A percentile compares a stretch with the other conserved stretches of the same genome.
Conservation (phyloP, 2,888 invertebrate species). For the Nemurella pictetii region DNA sequence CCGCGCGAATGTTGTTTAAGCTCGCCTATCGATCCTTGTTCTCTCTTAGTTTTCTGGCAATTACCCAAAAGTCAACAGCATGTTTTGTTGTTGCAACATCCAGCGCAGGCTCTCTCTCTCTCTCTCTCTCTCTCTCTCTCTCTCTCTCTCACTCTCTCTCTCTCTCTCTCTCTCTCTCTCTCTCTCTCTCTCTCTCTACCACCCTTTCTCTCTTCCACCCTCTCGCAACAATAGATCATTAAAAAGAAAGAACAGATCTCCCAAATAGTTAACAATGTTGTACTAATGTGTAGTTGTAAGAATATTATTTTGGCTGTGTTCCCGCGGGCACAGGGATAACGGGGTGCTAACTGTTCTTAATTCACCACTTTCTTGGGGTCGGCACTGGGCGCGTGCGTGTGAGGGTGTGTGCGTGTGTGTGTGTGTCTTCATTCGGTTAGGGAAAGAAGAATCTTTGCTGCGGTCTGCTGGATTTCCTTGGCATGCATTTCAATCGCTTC, state of each 20-base stretch:
- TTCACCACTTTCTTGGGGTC: background rate
- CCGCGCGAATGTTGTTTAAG: background rate
- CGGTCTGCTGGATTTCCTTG: background rate
- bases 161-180: background rate
- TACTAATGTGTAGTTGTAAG: constrained; percentile 28
- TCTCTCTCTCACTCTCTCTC: no score
- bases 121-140: no score
- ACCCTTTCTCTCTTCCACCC: background rate
- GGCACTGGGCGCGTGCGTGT: background rate
- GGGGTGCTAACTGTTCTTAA: background rate
- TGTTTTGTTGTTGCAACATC: constrained; percentile 25
- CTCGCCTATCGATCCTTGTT: constrained; percentile 5
- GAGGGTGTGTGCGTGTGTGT: background rate
- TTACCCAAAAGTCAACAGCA: constrained; percentile 31
- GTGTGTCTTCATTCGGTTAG: background rate
- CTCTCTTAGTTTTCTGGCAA: constrained; percentile 25
- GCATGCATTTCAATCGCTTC: background rate
- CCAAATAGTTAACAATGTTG: constrained; percentile 25
- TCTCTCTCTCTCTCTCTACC: background rate
- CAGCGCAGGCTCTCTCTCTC: background rate
- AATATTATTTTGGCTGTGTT: constrained; percentile 2
- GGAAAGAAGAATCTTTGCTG: background rate
- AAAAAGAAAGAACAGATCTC: constrained; percentile 19
- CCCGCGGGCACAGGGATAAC: background rate
- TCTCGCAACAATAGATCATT: constrained; percentile 25